Evolutionary conservation across 2,888 invertebrate genomes (phyloP).

Genomic region (Metopia argyrocephala): DNA sequence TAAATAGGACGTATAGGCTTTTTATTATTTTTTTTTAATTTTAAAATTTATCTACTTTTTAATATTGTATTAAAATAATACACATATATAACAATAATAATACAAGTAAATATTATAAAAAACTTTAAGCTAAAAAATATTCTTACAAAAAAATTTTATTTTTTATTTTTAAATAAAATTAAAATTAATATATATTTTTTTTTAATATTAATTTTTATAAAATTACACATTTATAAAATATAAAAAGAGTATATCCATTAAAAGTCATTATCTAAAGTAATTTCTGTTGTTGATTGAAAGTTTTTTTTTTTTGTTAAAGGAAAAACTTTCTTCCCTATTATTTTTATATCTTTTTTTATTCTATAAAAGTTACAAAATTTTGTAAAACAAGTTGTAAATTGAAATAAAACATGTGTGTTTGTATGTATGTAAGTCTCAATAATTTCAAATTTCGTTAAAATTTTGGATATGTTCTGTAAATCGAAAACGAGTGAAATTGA

Average conservation of each 20-base stretch:
- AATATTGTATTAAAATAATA: background rate
- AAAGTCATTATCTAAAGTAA: background rate
- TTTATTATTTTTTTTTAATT: conserved; percentile 1
- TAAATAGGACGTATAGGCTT: conserved; percentile 43
- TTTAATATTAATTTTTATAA: background rate
- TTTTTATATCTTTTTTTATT: background rate
- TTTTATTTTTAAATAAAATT: background rate
- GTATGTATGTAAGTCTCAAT: too few species aligned
- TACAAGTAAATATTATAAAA: background rate
- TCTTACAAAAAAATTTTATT: background rate
- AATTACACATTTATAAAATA: background rate
- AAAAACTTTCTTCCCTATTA: background rate
- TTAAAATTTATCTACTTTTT: conserved; percentile 11
- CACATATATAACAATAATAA: background rate
- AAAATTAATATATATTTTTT: background rate
- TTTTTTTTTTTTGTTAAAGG: background rate
- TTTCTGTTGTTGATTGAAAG: background rate
- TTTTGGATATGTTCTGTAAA: too few species aligned
- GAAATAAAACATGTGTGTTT: too few species aligned
- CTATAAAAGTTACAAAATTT: background rate
- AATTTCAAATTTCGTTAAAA: too few species aligned
- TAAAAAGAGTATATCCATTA: background rate
- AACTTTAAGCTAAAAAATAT: background rate
- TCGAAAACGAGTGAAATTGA: too few species aligned
- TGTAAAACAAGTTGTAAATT: too few species aligned